Conservation (phyloP, 2,888 invertebrate genomes). For the Lysandra coridon region DNA sequence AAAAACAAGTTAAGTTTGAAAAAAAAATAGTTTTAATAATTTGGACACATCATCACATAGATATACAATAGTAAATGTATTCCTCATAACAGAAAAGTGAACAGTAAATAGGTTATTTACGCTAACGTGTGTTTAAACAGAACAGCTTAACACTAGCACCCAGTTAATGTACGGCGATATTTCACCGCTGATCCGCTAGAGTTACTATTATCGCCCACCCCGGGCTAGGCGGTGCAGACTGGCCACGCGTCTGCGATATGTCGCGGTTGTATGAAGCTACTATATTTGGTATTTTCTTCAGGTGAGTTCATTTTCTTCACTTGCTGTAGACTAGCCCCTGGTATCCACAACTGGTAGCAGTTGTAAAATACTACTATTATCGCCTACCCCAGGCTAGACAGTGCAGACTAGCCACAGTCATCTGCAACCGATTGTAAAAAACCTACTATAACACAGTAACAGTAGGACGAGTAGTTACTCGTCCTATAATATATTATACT, state of each 20-base stretch:
- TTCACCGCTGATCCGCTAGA: constrained; percentile 21
- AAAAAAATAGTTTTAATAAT: too few species aligned
- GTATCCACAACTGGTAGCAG: too few species aligned
- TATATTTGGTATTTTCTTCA: too few species aligned
- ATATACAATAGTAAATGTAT: neutral
- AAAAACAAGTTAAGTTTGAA: too few species aligned
- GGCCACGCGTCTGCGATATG: neutral
- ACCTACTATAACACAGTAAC: too few species aligned
- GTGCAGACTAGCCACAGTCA: neutral
- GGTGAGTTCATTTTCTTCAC: too few species aligned
- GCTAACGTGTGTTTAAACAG: constrained; percentile 13
- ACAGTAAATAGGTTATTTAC: constrained; percentile 31
- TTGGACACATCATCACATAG: too few species aligned
- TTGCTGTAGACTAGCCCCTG: too few species aligned
- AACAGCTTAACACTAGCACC: neutral
- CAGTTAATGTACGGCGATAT: constrained; percentile 14
- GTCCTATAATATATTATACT: too few species aligned
- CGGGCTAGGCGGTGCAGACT: constrained; percentile 2
- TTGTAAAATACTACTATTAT: neutral
- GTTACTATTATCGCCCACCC: constrained; percentile 20
- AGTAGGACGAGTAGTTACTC: too few species aligned
- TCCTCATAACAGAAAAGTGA: neutral
- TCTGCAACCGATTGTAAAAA: neutral
- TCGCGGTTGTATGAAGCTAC: too few species aligned
- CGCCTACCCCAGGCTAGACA: neutral